Conservation (phyloP, 2,113 vertebrate species). For the Sinocyclocheilus anophthalmus region DNA sequence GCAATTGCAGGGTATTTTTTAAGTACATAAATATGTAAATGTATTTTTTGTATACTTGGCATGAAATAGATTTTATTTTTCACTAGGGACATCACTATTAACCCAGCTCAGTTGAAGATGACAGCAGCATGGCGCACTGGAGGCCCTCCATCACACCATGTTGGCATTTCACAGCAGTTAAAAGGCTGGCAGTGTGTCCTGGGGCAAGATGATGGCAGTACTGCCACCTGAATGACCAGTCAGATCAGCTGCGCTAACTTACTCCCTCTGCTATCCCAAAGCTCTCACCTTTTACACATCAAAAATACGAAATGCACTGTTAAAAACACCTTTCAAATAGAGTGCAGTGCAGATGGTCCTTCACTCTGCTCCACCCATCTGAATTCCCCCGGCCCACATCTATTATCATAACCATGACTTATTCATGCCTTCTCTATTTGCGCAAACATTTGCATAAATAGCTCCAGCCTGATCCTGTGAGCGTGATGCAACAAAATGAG, state of each 20-base stretch:
- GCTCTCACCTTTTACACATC: neutral
- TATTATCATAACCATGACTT: constrained; percentile 66
- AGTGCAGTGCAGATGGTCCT: constrained; percentile 36
- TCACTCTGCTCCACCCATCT: constrained; percentile 29
- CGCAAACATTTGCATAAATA: constrained; percentile 58
- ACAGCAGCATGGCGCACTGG: neutral
- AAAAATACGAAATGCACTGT: neutral
- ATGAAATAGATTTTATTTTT: no score
- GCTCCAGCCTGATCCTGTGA: constrained; percentile 21
- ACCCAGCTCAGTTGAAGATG: neutral
- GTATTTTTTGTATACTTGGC: no score
- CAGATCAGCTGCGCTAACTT: neutral
- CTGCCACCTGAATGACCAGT: constrained; percentile 1
- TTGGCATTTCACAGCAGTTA: neutral
- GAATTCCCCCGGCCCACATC: constrained; percentile 34
- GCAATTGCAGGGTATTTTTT: no score
- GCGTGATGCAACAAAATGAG: constrained; percentile 22
- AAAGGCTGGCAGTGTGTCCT: neutral
- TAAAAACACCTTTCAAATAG: constrained; percentile 1
- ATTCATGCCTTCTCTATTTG: constrained; percentile 67
- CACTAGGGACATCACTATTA: neutral
- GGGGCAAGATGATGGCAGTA: neutral
- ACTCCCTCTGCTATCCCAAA: neutral
- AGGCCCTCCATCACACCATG: neutral
- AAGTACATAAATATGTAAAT: no score